Evolutionary conservation across 1,140 invertebrate genomes (phyloP).

Genomic region (Dinoponera quadriceps): DNA sequence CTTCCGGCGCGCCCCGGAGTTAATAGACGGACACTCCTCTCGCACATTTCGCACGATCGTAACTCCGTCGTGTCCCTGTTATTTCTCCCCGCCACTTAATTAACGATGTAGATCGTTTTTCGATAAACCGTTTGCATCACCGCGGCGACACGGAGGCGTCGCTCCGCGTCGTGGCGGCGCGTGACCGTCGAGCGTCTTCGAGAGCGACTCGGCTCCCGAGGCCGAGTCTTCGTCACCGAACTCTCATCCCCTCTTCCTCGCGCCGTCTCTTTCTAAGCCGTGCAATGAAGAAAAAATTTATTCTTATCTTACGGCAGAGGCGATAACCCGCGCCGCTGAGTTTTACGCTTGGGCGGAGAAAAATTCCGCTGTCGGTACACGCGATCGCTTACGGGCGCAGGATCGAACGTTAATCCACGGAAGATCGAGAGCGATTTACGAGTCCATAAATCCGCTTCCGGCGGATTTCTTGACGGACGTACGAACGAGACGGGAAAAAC

Average conservation of each 20-base stretch:
- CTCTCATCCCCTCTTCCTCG: slow-evolving; percentile 7
- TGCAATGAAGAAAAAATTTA: slow-evolving; percentile 31
- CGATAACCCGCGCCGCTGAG: slow-evolving; percentile 11
- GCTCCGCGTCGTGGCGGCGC: not conserved
- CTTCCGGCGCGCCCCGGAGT: slow-evolving; percentile 13
- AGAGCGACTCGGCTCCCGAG: not conserved
- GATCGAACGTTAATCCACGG: slow-evolving; percentile 69
- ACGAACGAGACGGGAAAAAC: slow-evolving; percentile 60
- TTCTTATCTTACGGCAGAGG: not conserved
- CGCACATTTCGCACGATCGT: slow-evolving; percentile 26
- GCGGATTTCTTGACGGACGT: slow-evolving; percentile 63
- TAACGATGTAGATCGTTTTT: slow-evolving; percentile 56
- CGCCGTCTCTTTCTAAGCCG: slow-evolving; percentile 5
- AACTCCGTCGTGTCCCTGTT: slow-evolving; percentile 33
- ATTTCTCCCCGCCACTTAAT: slow-evolving; percentile 44
- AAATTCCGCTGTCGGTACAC: slow-evolving; percentile 27
- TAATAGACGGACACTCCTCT: slow-evolving; percentile 15
- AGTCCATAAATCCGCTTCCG: slow-evolving; percentile 66
- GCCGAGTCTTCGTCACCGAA: slow-evolving; percentile 11
- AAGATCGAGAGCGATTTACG: slow-evolving; percentile 71
- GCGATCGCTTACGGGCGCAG: slow-evolving; percentile 41
- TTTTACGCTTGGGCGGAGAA: not conserved
- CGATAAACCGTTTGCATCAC: slow-evolving; percentile 48
- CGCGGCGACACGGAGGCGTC: not conserved
- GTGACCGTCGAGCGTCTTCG: slow-evolving; percentile 23